Evolutionary conservation across 2,113 vertebrate species (phyloP), one percentile per base, ranked within the genome.

Genomic region (Sylvilagus bachmani): DNA sequence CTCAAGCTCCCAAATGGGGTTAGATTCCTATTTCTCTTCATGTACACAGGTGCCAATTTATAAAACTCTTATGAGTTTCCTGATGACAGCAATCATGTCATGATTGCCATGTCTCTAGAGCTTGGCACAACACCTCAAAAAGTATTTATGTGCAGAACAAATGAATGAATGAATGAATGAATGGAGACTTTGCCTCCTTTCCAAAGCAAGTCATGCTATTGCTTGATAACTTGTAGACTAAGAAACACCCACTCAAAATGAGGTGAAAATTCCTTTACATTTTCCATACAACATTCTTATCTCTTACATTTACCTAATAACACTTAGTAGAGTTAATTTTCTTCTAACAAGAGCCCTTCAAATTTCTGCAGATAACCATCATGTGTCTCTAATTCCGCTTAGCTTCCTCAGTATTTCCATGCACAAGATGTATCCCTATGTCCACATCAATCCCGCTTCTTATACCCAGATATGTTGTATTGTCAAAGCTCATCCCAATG

Each of bases 231-330:
- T 49, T 73, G 17, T 70, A n/a, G 38, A 55, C 13, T 74, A 67
- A 58, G 75, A 92, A 81, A 62, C 4, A 9, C 13, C 38, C 2
- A 44, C 29, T 24, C 27, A 1, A 74, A 64, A n/a, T 75, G 2
- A 74, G 25, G 24, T 89, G 58, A 79, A 89, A 90, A 83, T 89
- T 27, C n/a, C 27, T 62, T 14, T 64, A 36, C n/a, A 73, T 14
- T 8, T 70, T 82, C 5, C 31, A 85, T 8, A 11, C 17, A 51
- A 10, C 22, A 49, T 69, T 86, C 38, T 49, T 55, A 66, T 74
- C 64, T 85, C 31, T 89, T 74, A 38, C 25, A 70, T 44, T 64
- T 82, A 88, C 36, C 62, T 36, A 67, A 93, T 36, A 67, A 93
- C n/a, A 87, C 21, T 19, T 27, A 86, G 29, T 49, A 33, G 51